Evolutionary conservation across 2,888 invertebrate genomes (phyloP).

Genomic region (Megalurothrips usitatus): DNA sequence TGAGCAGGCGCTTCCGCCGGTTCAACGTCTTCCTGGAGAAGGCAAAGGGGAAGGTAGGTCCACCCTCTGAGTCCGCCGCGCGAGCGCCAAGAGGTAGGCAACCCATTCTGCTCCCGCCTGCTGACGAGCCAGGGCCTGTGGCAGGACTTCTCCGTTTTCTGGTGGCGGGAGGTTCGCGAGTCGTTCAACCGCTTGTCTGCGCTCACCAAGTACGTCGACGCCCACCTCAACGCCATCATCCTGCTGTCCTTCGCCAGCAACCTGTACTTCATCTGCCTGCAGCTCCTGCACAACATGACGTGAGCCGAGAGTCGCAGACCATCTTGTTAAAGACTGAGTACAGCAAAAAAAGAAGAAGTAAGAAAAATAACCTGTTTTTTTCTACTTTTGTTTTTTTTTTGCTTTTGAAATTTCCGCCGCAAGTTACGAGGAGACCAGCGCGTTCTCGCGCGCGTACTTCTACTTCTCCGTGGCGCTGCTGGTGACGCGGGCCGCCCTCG

Average conservation of each 20-base stretch:
- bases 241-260: slow-evolving; percentile 35
- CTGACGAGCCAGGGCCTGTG: not conserved
- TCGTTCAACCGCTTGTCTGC: slow-evolving; percentile 31
- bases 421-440: not conserved
- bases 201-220: slow-evolving; percentile 32
- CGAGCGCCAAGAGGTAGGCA: not conserved
- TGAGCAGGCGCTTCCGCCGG: not conserved
- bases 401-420: not conserved
- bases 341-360: too few species aligned
- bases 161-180: slow-evolving; percentile 32
- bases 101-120: not conserved
- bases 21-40: not conserved
- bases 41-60: slow-evolving; percentile 28
- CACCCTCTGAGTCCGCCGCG: not conserved
- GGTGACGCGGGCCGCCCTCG: slow-evolving; percentile 55
- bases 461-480: slow-evolving; percentile 61
- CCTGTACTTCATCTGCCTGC: slow-evolving; percentile 32
- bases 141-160: not conserved
- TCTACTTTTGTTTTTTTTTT: not conserved
- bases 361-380: not conserved
- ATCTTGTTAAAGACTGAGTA: not conserved
- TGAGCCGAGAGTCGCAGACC: not conserved
- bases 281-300: not conserved
- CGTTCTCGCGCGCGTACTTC: slow-evolving; percentile 49
- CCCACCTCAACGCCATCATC: slow-evolving; percentile 33